Conservation (phyloP, 2,888 invertebrate genomes). For the Lysandra bellargus region DNA sequence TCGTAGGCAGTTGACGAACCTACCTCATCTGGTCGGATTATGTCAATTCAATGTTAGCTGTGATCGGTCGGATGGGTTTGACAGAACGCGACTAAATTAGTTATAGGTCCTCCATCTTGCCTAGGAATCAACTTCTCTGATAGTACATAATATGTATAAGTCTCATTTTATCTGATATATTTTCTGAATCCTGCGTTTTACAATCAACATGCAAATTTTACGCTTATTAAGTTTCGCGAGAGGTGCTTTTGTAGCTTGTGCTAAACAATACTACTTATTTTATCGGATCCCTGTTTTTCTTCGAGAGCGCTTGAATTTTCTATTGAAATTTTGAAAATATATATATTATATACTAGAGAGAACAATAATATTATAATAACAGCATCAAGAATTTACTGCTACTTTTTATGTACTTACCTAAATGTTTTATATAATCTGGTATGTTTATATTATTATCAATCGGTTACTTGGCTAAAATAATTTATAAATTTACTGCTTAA, state of each 20-base stretch:
- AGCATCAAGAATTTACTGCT: background rate
- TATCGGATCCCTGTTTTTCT: background rate
- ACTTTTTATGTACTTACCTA: too few relatives aligned
- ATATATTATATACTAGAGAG: background rate
- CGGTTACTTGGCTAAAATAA: too few relatives aligned
- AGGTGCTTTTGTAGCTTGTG: background rate
- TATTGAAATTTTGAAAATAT: background rate
- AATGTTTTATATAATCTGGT: too few relatives aligned
- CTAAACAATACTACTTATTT: background rate
- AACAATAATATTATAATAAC: background rate
- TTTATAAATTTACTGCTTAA: too few relatives aligned
- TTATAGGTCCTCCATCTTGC: background rate
- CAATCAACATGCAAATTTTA: slow-evolving; percentile 19
- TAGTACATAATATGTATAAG: background rate
- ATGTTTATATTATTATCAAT: too few relatives aligned
- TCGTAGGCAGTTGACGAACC: too few relatives aligned
- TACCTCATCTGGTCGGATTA: too few relatives aligned
- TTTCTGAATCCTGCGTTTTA: background rate
- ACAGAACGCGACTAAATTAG: background rate
- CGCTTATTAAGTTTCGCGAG: background rate
- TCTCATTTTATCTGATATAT: slow-evolving; percentile 11
- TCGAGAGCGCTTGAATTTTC: background rate
- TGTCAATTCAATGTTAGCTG: too few relatives aligned
- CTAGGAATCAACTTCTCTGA: too few relatives aligned
- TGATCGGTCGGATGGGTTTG: too few relatives aligned